These are phyloP conservation scores for Rhagium mordax DNA, from an alignment of 2,888 invertebrate genomes.

Conservation along the genomic window DNA sequence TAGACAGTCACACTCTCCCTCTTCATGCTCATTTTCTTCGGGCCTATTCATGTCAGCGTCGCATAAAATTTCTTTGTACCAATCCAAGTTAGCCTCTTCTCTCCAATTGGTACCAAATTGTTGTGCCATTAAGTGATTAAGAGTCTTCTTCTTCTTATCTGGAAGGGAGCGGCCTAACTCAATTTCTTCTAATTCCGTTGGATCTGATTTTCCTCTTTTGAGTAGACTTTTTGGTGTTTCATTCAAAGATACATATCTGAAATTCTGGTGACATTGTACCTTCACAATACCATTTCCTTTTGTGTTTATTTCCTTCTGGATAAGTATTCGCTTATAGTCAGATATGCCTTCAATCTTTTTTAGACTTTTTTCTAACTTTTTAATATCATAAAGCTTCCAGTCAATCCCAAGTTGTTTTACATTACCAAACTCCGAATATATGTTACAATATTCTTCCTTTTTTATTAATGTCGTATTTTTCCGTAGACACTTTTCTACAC, in stretches of 20 bases:
- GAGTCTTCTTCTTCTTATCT: background rate
- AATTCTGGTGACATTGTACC: background rate
- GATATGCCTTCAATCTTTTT: background rate
- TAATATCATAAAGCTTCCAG: constrained; percentile 26
- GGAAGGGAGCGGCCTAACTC: background rate
- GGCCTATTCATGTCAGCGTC: background rate
- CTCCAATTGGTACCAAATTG: background rate
- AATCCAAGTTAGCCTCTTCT: background rate
- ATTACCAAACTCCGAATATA: constrained; percentile 16
- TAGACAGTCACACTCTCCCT: background rate
- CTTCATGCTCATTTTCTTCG: background rate
- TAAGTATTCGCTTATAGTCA: background rate
- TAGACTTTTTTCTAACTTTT: constrained; percentile 2
- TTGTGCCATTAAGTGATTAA: background rate
- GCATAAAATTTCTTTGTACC: background rate
- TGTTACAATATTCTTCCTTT: constrained; percentile 18
- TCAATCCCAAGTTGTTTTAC: constrained; percentile 16
- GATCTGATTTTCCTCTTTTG: background rate
- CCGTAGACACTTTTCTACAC: constrained; percentile 24
- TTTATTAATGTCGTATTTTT: constrained; percentile 14
- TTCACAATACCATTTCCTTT: background rate
- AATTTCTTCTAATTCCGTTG: background rate
- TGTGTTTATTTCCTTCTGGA: background rate
- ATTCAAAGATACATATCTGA: background rate
- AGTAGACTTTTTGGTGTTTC: background rate